Conservation (phyloP, 2,797 vertebrate species). For the Smutsia gigantea region DNA sequence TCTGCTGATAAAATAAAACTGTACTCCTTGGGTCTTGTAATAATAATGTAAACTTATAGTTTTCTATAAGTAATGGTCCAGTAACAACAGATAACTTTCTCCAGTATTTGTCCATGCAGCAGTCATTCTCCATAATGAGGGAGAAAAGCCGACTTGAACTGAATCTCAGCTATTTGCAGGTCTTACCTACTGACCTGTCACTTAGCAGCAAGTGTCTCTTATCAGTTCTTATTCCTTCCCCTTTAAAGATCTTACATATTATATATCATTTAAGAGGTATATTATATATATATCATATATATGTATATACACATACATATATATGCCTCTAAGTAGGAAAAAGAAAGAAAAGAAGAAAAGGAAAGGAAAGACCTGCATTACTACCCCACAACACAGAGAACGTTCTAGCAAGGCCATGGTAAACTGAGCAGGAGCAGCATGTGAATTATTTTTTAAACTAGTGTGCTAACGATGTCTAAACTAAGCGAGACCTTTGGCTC, state of each 20-base stretch:
- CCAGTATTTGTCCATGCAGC: background rate
- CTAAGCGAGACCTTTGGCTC: background rate
- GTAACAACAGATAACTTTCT: background rate
- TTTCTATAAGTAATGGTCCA: conserved; percentile 34
- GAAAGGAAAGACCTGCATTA: background rate
- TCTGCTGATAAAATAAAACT: conserved; percentile 12
- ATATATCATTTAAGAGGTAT: background rate
- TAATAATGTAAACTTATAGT: background rate
- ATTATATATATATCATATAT: background rate
- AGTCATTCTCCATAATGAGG: background rate
- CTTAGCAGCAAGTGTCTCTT: background rate
- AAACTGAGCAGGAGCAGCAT: background rate
- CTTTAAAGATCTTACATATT: background rate
- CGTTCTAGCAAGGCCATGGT: background rate
- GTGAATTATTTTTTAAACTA: conserved; percentile 27
- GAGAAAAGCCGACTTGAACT: conserved; percentile 20
- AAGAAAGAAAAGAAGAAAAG: background rate
- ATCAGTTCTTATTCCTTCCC: background rate
- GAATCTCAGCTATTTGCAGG: background rate
- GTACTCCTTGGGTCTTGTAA: background rate
- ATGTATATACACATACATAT: background rate
- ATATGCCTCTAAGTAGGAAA: background rate
- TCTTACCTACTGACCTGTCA: background rate
- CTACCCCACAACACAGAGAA: background rate
- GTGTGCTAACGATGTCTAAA: background rate